phyloP scores from a whole-genome alignment of 2,888 invertebrate species.

The Epirrita christyi region DNA sequence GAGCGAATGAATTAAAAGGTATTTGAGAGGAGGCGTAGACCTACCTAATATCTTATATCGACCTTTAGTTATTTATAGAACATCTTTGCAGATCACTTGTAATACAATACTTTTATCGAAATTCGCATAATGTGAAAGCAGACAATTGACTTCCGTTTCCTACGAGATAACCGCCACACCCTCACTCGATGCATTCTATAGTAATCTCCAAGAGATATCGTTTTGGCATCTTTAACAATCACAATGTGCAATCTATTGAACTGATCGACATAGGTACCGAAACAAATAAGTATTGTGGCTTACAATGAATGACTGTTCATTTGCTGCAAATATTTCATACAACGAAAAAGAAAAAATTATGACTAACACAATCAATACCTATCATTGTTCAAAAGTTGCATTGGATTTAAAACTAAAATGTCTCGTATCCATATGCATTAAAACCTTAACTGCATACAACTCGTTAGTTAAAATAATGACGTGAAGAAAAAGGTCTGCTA shows the following conservation, averaged over 20 bases:
- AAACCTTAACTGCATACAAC: constrained; percentile 36
- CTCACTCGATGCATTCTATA: constrained; percentile 51
- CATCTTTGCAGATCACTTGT: constrained; percentile 47
- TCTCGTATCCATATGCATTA: constrained; percentile 7
- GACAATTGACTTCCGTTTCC: constrained; percentile 81
- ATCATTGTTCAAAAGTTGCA: background rate
- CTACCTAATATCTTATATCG: constrained; percentile 1
- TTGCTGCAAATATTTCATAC: too few species aligned
- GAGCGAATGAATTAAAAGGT: too few species aligned
- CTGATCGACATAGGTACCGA: constrained; percentile 1
- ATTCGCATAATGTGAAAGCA: constrained; percentile 48
- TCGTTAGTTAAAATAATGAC: constrained; percentile 48
- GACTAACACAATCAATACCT: too few species aligned
- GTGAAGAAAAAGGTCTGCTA: constrained; percentile 55
- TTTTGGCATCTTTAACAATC: constrained; percentile 15
- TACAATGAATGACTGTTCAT: too few species aligned
- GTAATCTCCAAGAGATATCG: constrained; percentile 29
- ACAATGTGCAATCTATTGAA: constrained; percentile 19
- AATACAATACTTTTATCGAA: constrained; percentile 65
- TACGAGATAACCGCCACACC: constrained; percentile 74
- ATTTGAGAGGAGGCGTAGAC: background rate
- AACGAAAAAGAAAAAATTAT: too few species aligned
- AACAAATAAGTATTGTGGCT: too few species aligned
- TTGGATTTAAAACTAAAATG: background rate
- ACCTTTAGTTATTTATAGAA: constrained; percentile 4